Base-by-base conservation (phyloP, 2,797 vertebrate species). In the Glossophaga mutica region DNA sequence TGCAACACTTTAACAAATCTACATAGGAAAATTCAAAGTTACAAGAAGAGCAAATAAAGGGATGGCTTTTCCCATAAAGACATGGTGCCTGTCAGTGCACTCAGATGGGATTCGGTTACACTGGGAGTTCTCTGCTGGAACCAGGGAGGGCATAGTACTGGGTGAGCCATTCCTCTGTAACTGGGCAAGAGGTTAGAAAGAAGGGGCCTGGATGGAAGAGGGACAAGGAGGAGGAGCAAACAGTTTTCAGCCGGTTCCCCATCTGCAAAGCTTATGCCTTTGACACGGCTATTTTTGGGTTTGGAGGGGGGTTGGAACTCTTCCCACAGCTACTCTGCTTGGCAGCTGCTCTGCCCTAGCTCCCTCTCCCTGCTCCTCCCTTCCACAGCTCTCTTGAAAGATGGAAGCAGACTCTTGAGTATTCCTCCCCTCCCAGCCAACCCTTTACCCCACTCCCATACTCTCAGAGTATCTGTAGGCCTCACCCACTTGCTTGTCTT, bases 271-370 rank as follows among this genome's bases (percentile, higher is more conserved):
- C 94, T 91, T 96, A 82, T 95, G 95, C 95, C 96, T 95, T 94
- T 98, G 97, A 97, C 85, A 46, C 57, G 96, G 98, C 97, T 98
- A 98, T 98, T 98, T 98, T 97, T 97, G 97, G 97, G 97, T 97
- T 98, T 96, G 4, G 34, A 73, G 65, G 12, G 24, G 70, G 8
- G 12, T 44, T 22, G 32, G 32, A 29, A 65, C 10, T 59, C 82
- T 97, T 96, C 97, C 97, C 97, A 70, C 76, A 96, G 92, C 32
- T 59, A 84, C 96, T 94, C 87, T 87, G 5, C 87, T 48, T 16
- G 88, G 97, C 95, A 2, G 93, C 87, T 95, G 96, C 96, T 84
- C 94, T 97, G 37, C 37, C 91, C 95, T 85, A 71, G 86, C 48
- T 74, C 87, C 87, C 0, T 6, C 34, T n/a, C 55, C 96, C 55